Percentiles rank a stretch among this genome's conserved stretches.
Evolutionary conservation across 2,888 invertebrate species (phyloP).

Genomic region (Trachelus stipa): DNA sequence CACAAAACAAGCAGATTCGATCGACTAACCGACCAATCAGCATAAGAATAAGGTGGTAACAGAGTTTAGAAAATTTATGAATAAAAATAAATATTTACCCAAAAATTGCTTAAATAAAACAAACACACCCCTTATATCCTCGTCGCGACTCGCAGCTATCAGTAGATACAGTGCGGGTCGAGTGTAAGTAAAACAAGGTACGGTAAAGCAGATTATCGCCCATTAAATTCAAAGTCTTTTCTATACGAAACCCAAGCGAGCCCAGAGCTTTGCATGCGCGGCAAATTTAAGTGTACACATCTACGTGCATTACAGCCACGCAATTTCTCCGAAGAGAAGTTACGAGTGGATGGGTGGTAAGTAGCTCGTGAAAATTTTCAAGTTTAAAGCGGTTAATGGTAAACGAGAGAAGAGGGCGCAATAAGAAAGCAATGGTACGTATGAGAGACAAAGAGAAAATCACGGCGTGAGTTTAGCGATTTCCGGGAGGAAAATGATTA

Average conservation of each 20-base stretch:
- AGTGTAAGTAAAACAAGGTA: neutral
- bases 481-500: neutral
- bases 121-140: neutral
- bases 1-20: too few species aligned
- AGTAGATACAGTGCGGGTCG: neutral
- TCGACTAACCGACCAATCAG: too few species aligned
- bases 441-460: neutral
- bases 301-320: neutral
- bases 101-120: neutral
- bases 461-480: neutral
- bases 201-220: too few species aligned
- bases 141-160: neutral
- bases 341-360: neutral
- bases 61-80: too few species aligned
- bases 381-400: too few species aligned
- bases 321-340: neutral
- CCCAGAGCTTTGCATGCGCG: neutral
- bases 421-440: too few species aligned
- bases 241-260: neutral
- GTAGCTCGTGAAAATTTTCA: neutral
- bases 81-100: too few species aligned
- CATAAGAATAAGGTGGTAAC: too few species aligned
- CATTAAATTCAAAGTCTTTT: neutral
- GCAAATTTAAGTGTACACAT: too few species aligned
- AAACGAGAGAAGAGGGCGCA: too few species aligned